Evolutionary conservation across 1,140 invertebrate species (phyloP).

Genomic region (Zelostemma sp.): DNA sequence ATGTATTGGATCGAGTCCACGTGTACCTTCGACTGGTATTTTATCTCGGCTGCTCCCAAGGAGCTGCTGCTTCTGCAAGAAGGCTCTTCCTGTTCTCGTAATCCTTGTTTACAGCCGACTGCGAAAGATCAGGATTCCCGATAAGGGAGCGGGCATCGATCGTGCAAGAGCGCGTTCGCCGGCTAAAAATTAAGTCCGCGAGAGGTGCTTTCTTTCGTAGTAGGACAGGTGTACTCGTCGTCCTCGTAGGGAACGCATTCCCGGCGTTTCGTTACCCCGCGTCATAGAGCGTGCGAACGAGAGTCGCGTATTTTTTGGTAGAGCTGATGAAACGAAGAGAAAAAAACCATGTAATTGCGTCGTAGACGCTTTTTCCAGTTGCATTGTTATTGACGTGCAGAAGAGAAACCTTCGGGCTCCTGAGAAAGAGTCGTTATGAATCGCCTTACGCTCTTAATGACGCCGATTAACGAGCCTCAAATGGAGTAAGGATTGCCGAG

Average conservation of each 20-base stretch:
- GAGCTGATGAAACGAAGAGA: neutral
- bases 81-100: constrained; percentile 49
- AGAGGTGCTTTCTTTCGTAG: constrained; percentile 20
- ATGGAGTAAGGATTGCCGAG: constrained; percentile 34
- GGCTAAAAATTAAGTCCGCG: constrained; percentile 32
- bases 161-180: constrained; percentile 30
- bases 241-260: neutral
- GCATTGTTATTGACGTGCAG: neutral
- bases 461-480: constrained; percentile 44
- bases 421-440: constrained; percentile 38
- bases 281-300: neutral
- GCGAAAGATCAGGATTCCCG: constrained; percentile 46
- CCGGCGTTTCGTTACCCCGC: neutral
- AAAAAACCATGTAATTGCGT: too few relatives aligned
- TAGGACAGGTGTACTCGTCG: constrained; percentile 28
- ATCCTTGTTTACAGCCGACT: constrained; percentile 49
- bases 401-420: constrained; percentile 24
- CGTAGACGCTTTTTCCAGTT: too few relatives aligned
- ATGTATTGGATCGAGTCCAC: constrained; percentile 39
- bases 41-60: constrained; percentile 40
- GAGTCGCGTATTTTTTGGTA: neutral
- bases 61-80: constrained; percentile 32
- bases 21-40: constrained; percentile 39
- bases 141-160: constrained; percentile 47
- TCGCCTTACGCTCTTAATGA: constrained; percentile 37